These are phyloP conservation scores for Heteromyza rotundicornis DNA, from an alignment of 2,888 invertebrate species.

Conservation along the genomic window DNA sequence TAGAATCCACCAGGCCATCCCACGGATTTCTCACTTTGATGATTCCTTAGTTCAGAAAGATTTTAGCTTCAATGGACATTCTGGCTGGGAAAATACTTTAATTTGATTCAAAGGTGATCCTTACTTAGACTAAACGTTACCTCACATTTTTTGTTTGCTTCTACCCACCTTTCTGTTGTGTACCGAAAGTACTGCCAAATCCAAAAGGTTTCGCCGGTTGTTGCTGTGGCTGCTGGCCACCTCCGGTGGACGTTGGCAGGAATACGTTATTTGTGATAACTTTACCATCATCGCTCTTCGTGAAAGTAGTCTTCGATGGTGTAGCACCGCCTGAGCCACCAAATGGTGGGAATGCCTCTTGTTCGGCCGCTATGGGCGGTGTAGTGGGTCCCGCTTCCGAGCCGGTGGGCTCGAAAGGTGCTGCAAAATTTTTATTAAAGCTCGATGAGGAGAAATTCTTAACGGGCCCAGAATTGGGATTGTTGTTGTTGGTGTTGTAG, in stretches of 20 bases:
- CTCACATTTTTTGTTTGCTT: conserved; percentile 5
- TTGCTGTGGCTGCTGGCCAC: conserved; percentile 16
- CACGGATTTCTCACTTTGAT: too few species aligned
- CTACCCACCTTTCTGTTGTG: conserved; percentile 42
- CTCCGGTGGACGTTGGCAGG: too few species aligned
- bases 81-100: too few species aligned
- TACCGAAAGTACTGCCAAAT: conserved; percentile 12
- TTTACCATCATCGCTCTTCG: conserved; percentile 58
- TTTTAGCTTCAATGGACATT: too few species aligned
- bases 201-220: conserved; percentile 51
- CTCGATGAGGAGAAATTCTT: conserved; percentile 40
- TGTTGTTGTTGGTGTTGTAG: conserved; percentile 10
- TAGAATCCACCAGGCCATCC: not conserved
- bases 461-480: conserved; percentile 15
- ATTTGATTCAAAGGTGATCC: too few species aligned
- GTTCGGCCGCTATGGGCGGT: conserved; percentile 27
- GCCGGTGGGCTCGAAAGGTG: conserved; percentile 42
- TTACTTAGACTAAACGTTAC: too few species aligned
- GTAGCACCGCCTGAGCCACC: conserved; percentile 8
- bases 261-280: conserved; percentile 50
- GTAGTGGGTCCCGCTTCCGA: conserved; percentile 9
- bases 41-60: too few species aligned
- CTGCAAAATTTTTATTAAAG: conserved; percentile 56
- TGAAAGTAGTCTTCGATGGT: conserved; percentile 45
- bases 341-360: conserved; percentile 40